Evolutionary conservation across 1,140 invertebrate species (phyloP).

Genomic region (Caerostris darwini): DNA sequence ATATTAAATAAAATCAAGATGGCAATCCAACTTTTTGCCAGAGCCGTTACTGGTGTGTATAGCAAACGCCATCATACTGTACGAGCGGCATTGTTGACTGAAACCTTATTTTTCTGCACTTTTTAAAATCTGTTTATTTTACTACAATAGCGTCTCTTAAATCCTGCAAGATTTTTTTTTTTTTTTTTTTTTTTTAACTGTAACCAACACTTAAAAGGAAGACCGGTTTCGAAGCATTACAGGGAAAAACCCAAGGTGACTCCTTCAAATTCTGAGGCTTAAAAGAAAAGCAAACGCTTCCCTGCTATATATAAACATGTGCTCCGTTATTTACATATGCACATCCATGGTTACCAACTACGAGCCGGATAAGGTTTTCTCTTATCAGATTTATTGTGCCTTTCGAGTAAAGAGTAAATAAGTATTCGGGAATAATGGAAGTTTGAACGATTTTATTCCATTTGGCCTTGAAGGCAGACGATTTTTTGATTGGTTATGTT

Average conservation of each 20-base stretch:
- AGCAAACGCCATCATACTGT: too few relatives aligned
- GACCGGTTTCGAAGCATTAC: neutral
- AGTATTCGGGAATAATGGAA: too few relatives aligned
- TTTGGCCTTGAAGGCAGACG: neutral
- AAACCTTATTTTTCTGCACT: too few relatives aligned
- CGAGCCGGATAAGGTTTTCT: neutral
- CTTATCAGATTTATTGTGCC: neutral
- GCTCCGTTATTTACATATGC: neutral
- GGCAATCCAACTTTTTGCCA: too few relatives aligned
- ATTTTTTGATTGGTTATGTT: neutral
- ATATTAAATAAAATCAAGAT: too few relatives aligned
- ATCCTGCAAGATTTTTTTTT: neutral
- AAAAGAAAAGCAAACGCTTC: neutral
- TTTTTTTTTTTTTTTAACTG: too few relatives aligned
- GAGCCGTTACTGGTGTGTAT: too few relatives aligned
- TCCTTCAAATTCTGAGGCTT: neutral
- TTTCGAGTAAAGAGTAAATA: neutral
- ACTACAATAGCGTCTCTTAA: neutral
- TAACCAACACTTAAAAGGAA: neutral
- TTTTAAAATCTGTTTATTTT: too few relatives aligned
- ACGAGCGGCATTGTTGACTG: too few relatives aligned
- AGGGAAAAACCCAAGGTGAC: slow-evolving; percentile 7
- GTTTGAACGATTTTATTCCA: neutral
- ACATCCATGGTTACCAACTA: neutral
- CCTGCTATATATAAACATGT: neutral